phyloP scores from a whole-genome alignment of 2,113 vertebrate species.

The Chamaetylas fuelleborni region DNA sequence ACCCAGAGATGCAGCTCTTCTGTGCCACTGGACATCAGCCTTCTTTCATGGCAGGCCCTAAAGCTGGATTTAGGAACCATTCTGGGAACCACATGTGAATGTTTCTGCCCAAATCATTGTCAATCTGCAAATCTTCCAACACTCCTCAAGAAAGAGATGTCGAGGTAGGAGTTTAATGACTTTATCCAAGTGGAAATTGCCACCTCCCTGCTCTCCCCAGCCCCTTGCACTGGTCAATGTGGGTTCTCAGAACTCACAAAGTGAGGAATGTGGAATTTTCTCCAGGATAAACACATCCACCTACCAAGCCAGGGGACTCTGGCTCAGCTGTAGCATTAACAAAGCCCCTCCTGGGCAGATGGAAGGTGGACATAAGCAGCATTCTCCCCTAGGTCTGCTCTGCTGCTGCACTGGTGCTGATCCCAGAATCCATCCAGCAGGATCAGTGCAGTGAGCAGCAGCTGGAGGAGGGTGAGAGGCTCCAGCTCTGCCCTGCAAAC shows the following conservation, averaged over 20 bases:
- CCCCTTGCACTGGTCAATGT: not conserved
- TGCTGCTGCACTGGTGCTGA: not conserved
- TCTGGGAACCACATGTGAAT: not conserved
- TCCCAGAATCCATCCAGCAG: not conserved
- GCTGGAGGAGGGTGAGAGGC: not conserved
- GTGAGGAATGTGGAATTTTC: not conserved
- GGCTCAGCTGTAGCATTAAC: not conserved
- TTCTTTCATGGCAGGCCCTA: not conserved
- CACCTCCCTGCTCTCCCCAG: not conserved
- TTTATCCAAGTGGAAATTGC: not conserved
- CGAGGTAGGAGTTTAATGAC: not conserved
- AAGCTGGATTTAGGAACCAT: not conserved
- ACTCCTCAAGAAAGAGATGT: not conserved
- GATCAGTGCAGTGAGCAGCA: not conserved
- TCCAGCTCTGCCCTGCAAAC: not conserved
- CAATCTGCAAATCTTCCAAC: not conserved
- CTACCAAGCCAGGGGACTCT: not conserved
- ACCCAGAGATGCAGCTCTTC: not conserved
- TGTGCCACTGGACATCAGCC: not conserved
- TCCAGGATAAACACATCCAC: conserved; percentile 15
- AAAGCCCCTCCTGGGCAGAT: not conserved
- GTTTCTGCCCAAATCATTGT: not conserved
- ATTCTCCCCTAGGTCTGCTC: not conserved
- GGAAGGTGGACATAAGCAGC: not conserved
- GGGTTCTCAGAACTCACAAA: not conserved